Evolutionary conservation across 2,888 invertebrate species (phyloP).

Genomic region (Clistopyga incitator): DNA sequence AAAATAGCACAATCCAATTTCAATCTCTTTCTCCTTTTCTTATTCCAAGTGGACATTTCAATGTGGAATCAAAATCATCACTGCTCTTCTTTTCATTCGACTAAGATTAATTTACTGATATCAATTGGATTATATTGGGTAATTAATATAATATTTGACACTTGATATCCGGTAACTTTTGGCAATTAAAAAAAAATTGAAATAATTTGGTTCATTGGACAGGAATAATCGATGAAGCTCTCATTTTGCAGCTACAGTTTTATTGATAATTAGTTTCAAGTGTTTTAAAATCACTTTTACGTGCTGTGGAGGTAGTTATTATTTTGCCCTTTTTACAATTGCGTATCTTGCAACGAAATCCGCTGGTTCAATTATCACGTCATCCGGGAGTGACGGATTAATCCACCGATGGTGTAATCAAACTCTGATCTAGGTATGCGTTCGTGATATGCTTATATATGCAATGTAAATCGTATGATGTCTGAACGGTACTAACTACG

Average conservation of each 20-base stretch:
- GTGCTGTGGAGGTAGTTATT: too few species aligned
- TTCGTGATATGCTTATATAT: slow-evolving; percentile 5
- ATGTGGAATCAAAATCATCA: not conserved
- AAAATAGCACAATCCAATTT: slow-evolving; percentile 18
- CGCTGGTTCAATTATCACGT: slow-evolving; percentile 10
- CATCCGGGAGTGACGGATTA: slow-evolving; percentile 1
- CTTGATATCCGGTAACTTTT: too few species aligned
- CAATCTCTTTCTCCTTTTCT: not conserved
- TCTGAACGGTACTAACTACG: not conserved
- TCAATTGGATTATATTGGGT: too few species aligned
- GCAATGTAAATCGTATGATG: slow-evolving; percentile 10
- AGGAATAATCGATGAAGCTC: too few species aligned
- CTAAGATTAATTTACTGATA: too few species aligned
- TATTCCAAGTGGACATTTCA: not conserved
- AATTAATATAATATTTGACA: too few species aligned
- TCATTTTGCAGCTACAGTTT: too few species aligned
- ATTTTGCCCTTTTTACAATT: not conserved
- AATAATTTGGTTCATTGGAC: too few species aligned
- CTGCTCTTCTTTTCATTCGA: not conserved
- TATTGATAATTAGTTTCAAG: too few species aligned
- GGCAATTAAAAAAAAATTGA: too few species aligned
- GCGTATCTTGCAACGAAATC: not conserved
- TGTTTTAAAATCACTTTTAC: too few species aligned
- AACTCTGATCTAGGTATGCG: not conserved
- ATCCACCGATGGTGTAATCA: slow-evolving; percentile 8